Conservation (phyloP, 2,888 invertebrate species). For the Eumerus sabulonum region DNA sequence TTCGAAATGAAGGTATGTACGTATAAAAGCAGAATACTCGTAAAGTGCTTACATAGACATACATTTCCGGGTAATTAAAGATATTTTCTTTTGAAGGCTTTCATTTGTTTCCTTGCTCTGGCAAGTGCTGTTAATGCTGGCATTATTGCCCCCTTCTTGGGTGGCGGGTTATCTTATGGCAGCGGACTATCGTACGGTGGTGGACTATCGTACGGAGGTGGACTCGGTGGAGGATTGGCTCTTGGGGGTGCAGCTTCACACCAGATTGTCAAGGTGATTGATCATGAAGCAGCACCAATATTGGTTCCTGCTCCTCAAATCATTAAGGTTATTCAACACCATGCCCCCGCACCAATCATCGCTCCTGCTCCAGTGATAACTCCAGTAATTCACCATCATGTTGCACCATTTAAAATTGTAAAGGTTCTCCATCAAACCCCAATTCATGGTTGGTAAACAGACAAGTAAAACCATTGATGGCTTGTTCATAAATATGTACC, state of each 20-base stretch:
- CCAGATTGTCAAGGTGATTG: neutral
- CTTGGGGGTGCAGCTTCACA: neutral
- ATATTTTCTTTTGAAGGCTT: slow-evolving; percentile 4
- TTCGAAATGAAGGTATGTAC: slow-evolving; percentile 20
- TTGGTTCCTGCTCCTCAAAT: neutral
- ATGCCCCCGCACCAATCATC: slow-evolving; percentile 15
- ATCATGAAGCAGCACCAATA: neutral
- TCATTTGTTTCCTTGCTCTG: slow-evolving; percentile 22
- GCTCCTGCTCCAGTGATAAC: slow-evolving; percentile 11
- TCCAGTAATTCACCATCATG: slow-evolving; percentile 18
- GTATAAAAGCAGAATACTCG: too few species aligned
- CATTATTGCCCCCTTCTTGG: neutral
- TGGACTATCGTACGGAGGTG: neutral
- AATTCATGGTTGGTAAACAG: slow-evolving; percentile 25
- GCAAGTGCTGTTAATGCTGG: slow-evolving; percentile 6
- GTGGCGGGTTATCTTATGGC: neutral
- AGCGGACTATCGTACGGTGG: neutral
- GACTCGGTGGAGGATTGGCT: neutral
- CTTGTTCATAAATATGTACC: too few species aligned
- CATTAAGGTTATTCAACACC: slow-evolving; percentile 20
- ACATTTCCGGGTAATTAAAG: neutral
- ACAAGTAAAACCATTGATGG: too few species aligned
- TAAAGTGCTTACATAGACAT: neutral
- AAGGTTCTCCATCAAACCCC: slow-evolving; percentile 34
- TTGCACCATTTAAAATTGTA: slow-evolving; percentile 26